Base-by-base conservation (phyloP, 2,797 vertebrate genomes). In the Tapirus indicus region DNA sequence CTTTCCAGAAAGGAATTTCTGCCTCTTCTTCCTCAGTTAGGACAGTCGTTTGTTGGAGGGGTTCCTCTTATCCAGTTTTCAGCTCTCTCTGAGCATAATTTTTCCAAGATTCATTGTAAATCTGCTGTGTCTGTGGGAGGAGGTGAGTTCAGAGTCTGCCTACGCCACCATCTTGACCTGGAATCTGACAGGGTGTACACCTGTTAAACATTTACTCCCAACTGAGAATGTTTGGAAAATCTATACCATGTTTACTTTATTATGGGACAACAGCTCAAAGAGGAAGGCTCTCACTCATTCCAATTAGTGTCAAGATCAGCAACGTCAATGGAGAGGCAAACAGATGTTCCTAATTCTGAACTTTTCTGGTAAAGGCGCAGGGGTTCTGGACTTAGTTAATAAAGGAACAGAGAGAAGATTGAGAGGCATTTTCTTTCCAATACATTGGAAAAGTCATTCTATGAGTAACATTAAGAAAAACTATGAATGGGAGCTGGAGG, bases 231-330 rank as follows among this genome's bases (percentile, higher is more conserved):
- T 66, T 60, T 35, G 16, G 95, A 93, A 97, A 94, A 91, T 93
- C 95, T 96, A 95, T 56, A 78, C 32, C 20, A 54, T 88, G 68
- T 96, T 97, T 77, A 72, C 87, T 86, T 96, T 91, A 91, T 85
- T 96, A 92, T 29, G 79, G 44, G 78, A 94, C 41, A 93, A 94
- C 38, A 84, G 56, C 71, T 92, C 64, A 68, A 62, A 88, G 38
- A 86, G 20, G 80, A 88, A 80, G 68, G 10, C 5, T 8, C 25
- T 96, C 38, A 9, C 17, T 71, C 66, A 49, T 62, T 92, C 78
- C 44, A 79, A 35, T 25, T 71, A 93, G 27, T 29, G n/a, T 47
- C 69, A 77, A 94, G 58, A 72, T 87, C n/a, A 89, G 54, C 77
- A 20, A 9, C 38, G 58, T 84, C 78, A 78, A 68, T 2, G n/a